Evolutionary conservation across 2,888 invertebrate species (phyloP), one percentile per base, ranked within the genome.

Genomic region (Teinopalpus imperialis): DNA sequence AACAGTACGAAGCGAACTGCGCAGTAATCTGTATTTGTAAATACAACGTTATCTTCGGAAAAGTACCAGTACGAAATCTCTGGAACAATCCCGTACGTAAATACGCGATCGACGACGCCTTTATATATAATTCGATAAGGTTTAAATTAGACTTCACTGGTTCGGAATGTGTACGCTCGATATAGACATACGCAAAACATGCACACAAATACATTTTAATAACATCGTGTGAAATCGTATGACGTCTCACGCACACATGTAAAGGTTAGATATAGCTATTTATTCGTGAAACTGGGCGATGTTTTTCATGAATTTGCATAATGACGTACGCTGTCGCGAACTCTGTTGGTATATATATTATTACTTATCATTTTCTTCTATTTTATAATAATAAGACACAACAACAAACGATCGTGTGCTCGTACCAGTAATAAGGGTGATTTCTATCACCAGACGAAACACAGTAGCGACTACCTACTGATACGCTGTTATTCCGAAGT

Each of bases 1-100:
- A n/a, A n/a, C n/a, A n/a, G 21, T 31, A 37, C 20, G 12, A 26
- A 32, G 16, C 30, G 14, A 42, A 42, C 37, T 45, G 44, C 44
- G 44, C 44, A 37, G 9, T 39, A 21, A 1, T 21, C 12, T 21
- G 23, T 32, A 14, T 32, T 39, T 32, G 39, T 39, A 45, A 39
- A 45, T 39, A 39, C 10, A 5, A 8, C n/a, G 39, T 39, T 45
- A 45, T 45, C 44, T 8, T 32, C 13, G 44, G 44, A 45, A 39
- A 45, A 45, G 26, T 39, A 45, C 44, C 26, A 14, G 8, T 30
- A 13, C 18, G 43, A 45, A 45, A 45, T 45, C 44, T 44, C 43
- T 45, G 44, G 44, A 39, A 20, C 39, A 39, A 37, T 45, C 39
- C 32, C 32, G 44, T 32, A 45, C 44, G 26, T 24, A 10, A 6